Base-by-base conservation (phyloP, 2,888 invertebrate species). In the Fissipunctia ypsillon region DNA sequence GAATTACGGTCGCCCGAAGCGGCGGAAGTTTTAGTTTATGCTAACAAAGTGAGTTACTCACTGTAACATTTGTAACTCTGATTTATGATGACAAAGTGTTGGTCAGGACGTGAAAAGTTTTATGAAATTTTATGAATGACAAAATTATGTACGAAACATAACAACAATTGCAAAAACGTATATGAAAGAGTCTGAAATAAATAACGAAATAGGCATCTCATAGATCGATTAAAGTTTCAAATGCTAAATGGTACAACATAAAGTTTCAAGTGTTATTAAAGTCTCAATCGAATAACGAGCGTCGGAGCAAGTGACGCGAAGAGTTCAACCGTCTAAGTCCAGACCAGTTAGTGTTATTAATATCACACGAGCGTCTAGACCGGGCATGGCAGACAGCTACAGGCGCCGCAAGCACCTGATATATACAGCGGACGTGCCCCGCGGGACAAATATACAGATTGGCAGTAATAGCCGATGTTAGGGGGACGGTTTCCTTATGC, bases 391-490 rank as follows among this genome's bases (percentile, higher is more conserved):
- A 84, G 78, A 75, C 83, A 64, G 74, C 70, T 38, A 41, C 57
- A 69, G 70, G 65, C 63, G 61, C 69, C 71, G 77, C 76, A 63
- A 35, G 66, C 80, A 84, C 84, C 86, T 87, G 86, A 83, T 75
- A 72, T 85, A 83, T 74, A 78, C 43, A 31, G 56, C 22, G 66
- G 68, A 87, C 87, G 88, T 87, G 86, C 63, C 87, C 77, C 81
- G 3, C 22, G 83, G 80, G 87, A 74, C 78, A 84, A 74, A 83
- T 81, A 80, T 81, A 85, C 81, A 78, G 84, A 87, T 87, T 87
- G 87, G 64, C 78, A 66, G 81, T 76, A 79, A 79, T 74, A 78
- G 65, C 54, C 59, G 59, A 68, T 84, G 72, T 76, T 61, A 61
- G 70, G 84, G 82, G 77, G 71, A 67, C 71, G 41, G 71, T 74